Evolutionary conservation across 2,888 invertebrate species (phyloP), one percentile per base, ranked within the genome.

Genomic region (Thelaira solivaga): DNA sequence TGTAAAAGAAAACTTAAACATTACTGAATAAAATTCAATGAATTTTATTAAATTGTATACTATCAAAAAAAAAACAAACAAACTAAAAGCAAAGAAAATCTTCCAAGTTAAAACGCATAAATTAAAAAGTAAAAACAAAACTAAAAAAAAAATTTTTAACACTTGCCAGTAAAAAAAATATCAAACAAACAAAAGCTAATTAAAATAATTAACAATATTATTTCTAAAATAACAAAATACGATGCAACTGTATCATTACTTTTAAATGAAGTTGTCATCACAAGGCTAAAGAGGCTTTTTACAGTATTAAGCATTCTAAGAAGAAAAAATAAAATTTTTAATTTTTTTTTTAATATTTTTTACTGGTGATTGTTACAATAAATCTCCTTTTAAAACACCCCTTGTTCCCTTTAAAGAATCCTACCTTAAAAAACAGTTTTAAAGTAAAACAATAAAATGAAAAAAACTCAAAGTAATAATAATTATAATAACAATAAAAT

Each of bases 1-100:
- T 20, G 29, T n/a, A 43, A 80, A 71, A 59, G 29, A 55, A n/a
- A 22, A 51, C 75, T 62, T 47, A 36, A 77, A 62, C 59, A 80
- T 80, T 77, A 64, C 45, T 20, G 62, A 57, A 75, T 76, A 36
- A 65, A 80, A 71, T 76, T 68, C 69, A 75, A 75, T 69, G 67
- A 65, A 69, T 76, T 76, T 71, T 41, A 31, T 26, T 72, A 41
- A 68, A 68, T 68, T 41, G 36, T 71, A 65, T 55, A 71, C 51
- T 77, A 74, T 61, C 8, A 39, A 74, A 67, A 61, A 24, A 61
- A 43, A 51, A 62, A 61, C 13, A 51, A 74, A 61, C 68, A 47
- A 73, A 80, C 73, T 76, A 80, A 71, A 65, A 76, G 76, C 73
- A 80, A 76, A 76, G 67, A 68, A 74, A 76, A 69, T 76, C 73